Percentiles rank a stretch among this genome's conserved stretches.
These are phyloP conservation scores for Piaya cayana DNA, from an alignment of 2,113 vertebrate species.

Conservation along the genomic window DNA sequence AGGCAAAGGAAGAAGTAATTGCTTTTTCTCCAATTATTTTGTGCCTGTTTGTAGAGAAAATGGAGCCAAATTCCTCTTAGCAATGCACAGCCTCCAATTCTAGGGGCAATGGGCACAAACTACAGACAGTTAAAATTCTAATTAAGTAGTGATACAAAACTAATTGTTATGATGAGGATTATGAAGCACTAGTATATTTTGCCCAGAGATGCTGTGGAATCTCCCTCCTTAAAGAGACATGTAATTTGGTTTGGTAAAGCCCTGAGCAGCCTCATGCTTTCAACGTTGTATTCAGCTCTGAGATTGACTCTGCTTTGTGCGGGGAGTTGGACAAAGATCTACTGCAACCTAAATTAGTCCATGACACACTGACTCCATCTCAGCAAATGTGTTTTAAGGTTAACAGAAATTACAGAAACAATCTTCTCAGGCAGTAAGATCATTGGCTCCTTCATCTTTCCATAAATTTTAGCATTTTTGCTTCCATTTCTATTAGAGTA, in stretches of 20 bases:
- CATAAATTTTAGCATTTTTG: not conserved
- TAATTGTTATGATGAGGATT: not conserved
- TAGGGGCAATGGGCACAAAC: not conserved
- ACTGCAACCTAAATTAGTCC: not conserved
- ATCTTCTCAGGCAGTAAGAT: not conserved
- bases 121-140: not conserved
- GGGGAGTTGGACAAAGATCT: not conserved
- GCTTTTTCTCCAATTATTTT: not conserved
- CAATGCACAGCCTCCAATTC: not conserved
- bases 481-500: not conserved
- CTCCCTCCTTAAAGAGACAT: not conserved
- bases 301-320: not conserved
- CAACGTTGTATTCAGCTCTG: not conserved
- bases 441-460: not conserved
- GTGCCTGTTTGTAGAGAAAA: not conserved
- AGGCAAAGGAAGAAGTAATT: not conserved
- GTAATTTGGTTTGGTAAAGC: not conserved
- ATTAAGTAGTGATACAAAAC: not conserved
- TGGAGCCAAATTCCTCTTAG: not conserved
- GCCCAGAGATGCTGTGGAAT: not conserved
- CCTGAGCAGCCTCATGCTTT: not conserved
- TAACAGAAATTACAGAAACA: not conserved
- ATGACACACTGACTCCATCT: not conserved
- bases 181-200: not conserved
- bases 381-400: not conserved